Conservation (phyloP, 2,888 invertebrate genomes). For the Troglohyphantes excavatus region DNA sequence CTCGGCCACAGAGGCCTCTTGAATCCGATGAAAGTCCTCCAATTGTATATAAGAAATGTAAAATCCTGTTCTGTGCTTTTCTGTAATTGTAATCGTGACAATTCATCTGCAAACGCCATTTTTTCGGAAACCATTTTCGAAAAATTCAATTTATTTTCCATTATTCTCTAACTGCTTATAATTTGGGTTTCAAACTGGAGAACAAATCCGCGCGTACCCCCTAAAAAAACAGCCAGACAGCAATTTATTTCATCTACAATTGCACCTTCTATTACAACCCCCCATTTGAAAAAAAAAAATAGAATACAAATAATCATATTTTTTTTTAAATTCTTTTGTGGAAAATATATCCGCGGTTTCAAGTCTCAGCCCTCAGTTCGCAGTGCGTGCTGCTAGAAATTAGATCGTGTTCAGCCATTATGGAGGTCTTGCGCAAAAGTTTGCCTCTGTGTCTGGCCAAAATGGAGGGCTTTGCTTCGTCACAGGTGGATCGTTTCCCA, state of each 20-base stretch:
- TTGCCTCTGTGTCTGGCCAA: background rate
- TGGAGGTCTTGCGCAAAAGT: background rate
- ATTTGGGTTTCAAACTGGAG: too few relatives aligned
- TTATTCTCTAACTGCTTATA: too few relatives aligned
- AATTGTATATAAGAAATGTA: too few relatives aligned
- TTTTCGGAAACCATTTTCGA: too few relatives aligned
- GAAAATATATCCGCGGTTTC: background rate
- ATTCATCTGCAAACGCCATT: too few relatives aligned
- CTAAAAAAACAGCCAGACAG: background rate
- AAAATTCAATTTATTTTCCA: too few relatives aligned
- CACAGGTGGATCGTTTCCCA: constrained; percentile 27
- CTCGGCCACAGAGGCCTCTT: too few relatives aligned
- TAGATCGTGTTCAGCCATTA: constrained; percentile 25
- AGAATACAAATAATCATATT: background rate
- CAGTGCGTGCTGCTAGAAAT: constrained; percentile 41
- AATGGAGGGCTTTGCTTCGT: too few relatives aligned
- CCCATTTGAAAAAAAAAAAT: background rate
- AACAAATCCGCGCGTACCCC: too few relatives aligned
- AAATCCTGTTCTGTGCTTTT: too few relatives aligned
- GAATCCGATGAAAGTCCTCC: too few relatives aligned
- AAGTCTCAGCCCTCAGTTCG: constrained; percentile 8
- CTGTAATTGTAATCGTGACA: too few relatives aligned
- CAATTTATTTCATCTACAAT: background rate
- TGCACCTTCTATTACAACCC: background rate
- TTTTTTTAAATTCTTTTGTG: constrained; percentile 12